A percentile compares a stretch with the other conserved stretches of the same genome.
Evolutionary conservation across 2,888 invertebrate species (phyloP).

Genomic region (Xylota sylvarum): DNA sequence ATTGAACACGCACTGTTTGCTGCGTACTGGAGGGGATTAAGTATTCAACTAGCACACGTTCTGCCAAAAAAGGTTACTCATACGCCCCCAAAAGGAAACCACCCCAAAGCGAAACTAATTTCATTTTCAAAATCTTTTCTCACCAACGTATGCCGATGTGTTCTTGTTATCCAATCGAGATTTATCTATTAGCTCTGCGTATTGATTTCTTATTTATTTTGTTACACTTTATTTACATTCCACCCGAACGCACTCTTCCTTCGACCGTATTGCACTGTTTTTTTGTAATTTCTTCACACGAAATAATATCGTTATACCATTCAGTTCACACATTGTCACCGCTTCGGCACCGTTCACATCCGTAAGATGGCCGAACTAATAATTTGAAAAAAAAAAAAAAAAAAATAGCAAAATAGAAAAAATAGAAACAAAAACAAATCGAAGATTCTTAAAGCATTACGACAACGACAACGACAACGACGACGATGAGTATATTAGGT

Average conservation of each 20-base stretch:
- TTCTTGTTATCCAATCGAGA: constrained; percentile 31
- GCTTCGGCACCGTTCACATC: constrained; percentile 18
- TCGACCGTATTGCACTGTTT: constrained; percentile 41
- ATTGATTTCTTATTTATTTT: constrained; percentile 45
- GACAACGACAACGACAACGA: constrained; percentile 11
- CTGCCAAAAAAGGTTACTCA: constrained; percentile 26
- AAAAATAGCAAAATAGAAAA: no score
- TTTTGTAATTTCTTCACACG: constrained; percentile 24
- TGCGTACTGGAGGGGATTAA: background rate
- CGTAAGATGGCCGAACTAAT: constrained; percentile 15
- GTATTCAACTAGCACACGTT: background rate
- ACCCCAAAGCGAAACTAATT: background rate
- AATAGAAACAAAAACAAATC: background rate
- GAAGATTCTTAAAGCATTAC: constrained; percentile 23
- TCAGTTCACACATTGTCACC: constrained; percentile 20
- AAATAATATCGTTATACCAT: constrained; percentile 14
- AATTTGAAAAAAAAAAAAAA: background rate
- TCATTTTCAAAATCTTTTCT: constrained; percentile 17
- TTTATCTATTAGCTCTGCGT: constrained; percentile 37
- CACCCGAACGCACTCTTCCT: constrained; percentile 12
- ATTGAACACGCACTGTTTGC: background rate
- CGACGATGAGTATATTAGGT: constrained; percentile 4
- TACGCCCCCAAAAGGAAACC: constrained; percentile 18
- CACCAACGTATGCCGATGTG: constrained; percentile 30
- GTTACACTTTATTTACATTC: constrained; percentile 22